phyloP scores from a whole-genome alignment of 37 sponge, comb jelly and placozoan species.

The Haliclona indistincta region DNA sequence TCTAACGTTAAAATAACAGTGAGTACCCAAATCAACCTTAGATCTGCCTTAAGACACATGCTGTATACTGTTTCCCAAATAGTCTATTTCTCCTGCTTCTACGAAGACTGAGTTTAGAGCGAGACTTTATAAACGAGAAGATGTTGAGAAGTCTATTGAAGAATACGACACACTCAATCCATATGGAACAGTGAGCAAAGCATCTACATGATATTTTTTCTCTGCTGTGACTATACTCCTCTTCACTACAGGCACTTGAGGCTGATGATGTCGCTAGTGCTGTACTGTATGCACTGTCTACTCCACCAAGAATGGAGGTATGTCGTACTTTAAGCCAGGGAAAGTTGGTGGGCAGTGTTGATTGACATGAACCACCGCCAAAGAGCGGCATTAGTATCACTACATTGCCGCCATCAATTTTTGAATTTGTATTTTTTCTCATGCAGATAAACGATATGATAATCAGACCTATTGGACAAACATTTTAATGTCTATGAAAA shows the following conservation, averaged over 20 bases:
- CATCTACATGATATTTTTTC: background rate
- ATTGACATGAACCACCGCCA: too few species aligned
- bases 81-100: slow-evolving; percentile 78
- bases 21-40: background rate
- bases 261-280: slow-evolving; percentile 66
- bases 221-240: background rate
- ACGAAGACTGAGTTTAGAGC: slow-evolving; percentile 72
- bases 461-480: slow-evolving; percentile 5
- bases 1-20: slow-evolving; percentile 67
- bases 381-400: too few species aligned
- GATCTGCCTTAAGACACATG: background rate
- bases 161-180: background rate
- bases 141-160: slow-evolving; percentile 35
- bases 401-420: too few species aligned
- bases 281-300: slow-evolving; percentile 64
- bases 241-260: slow-evolving; percentile 41
- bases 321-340: background rate
- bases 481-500: background rate
- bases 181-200: background rate
- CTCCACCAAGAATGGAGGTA: slow-evolving; percentile 67
- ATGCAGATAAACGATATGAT: slow-evolving; percentile 16
- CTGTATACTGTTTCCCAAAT: background rate
- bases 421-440: background rate
- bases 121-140: slow-evolving; percentile 10
- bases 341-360: too few species aligned